Conservation (phyloP, 2,797 vertebrate genomes). For the Erpetoichthys calabaricus region DNA sequence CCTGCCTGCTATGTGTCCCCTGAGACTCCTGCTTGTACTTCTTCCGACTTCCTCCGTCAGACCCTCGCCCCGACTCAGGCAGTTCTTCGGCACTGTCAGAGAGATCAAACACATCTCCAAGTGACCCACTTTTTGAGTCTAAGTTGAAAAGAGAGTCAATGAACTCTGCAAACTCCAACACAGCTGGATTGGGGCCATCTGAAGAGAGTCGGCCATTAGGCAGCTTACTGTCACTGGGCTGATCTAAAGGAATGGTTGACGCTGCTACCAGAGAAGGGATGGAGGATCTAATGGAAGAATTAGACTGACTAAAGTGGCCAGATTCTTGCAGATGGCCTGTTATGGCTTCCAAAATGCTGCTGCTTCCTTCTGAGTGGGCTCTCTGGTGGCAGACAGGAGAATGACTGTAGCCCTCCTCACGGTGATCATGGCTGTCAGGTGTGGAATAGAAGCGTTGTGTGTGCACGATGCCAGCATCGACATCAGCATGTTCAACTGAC, state of each 20-base stretch:
- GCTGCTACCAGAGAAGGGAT: no score
- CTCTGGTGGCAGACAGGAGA: no score
- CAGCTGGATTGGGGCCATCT: slow-evolving; percentile 72
- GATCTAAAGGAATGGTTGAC: no score
- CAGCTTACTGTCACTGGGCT: slow-evolving; percentile 31
- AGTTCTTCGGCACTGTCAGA: slow-evolving; percentile 50
- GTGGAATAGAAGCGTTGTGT: no score
- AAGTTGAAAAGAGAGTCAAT: slow-evolving; percentile 93
- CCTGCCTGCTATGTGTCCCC: not conserved
- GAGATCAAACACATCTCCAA: slow-evolving; percentile 76
- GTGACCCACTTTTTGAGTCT: slow-evolving; percentile 80
- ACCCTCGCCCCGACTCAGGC: slow-evolving; percentile 72
- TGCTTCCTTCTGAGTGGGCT: no score
- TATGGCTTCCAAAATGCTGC: no score
- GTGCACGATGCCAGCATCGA: no score
- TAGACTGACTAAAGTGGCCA: not conserved
- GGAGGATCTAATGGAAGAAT: slow-evolving; percentile 22
- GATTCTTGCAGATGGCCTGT: not conserved
- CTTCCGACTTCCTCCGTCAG: slow-evolving; percentile 59
- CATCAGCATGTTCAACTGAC: no score
- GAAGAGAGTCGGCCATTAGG: slow-evolving; percentile 53
- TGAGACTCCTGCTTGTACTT: slow-evolving; percentile 39
- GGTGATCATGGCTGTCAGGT: no score
- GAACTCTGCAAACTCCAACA: slow-evolving; percentile 94
- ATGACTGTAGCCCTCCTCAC: no score